phyloP scores from a whole-genome alignment of 2,888 invertebrate species.

The Drosophila niveifrons region DNA sequence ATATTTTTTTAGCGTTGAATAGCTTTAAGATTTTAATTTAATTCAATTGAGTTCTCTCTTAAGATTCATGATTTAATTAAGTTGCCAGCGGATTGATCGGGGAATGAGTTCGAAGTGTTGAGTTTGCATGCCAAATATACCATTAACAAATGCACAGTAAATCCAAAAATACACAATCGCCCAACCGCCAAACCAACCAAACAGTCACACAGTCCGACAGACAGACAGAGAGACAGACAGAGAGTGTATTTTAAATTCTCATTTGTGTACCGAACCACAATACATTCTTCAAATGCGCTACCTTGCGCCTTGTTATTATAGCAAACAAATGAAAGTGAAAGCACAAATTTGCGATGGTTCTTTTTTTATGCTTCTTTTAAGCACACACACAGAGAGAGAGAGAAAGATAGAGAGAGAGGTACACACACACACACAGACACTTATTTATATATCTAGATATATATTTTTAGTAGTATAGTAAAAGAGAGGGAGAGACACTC shows the following conservation, averaged over 20 bases:
- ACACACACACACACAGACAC: conserved; percentile 19
- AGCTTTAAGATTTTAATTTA: neutral
- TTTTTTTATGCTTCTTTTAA: conserved; percentile 42
- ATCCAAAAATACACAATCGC: conserved; percentile 52
- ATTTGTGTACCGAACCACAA: conserved; percentile 66
- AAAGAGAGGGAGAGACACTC: conserved; percentile 19
- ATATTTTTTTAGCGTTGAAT: neutral
- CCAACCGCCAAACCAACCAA: conserved; percentile 14
- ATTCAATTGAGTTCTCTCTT: neutral
- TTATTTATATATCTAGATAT: conserved; percentile 22
- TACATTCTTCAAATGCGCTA: conserved; percentile 74
- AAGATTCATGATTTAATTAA: neutral
- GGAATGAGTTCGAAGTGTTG: neutral
- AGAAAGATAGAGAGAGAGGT: neutral
- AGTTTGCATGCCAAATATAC: conserved; percentile 35
- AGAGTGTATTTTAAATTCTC: conserved; percentile 59
- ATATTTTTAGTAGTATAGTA: conserved; percentile 21
- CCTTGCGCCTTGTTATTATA: conserved; percentile 75
- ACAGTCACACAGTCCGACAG: too few relatives aligned
- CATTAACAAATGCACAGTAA: conserved; percentile 62
- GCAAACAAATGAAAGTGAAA: conserved; percentile 82
- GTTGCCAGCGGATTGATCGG: too few relatives aligned
- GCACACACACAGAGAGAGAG: conserved; percentile 29
- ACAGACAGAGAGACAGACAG: neutral
- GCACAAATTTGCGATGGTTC: conserved; percentile 75